Evolutionary conservation across 2,113 vertebrate species (phyloP).

Genomic region (Ammodytes dubius): DNA sequence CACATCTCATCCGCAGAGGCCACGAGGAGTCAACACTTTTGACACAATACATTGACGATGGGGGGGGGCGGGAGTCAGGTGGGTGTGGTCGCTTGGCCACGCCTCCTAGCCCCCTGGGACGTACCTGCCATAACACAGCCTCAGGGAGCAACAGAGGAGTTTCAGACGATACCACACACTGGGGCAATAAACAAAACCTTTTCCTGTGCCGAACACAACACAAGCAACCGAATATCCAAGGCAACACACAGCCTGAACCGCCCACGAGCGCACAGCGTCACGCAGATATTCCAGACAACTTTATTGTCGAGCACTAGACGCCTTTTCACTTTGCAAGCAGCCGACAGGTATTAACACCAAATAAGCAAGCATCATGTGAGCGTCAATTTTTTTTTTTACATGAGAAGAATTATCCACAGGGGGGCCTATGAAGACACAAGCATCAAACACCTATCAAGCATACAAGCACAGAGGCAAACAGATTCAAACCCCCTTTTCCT

Average conservation of each 20-base stretch:
- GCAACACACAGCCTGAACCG: slow-evolving; percentile 70
- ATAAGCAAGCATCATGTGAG: slow-evolving; percentile 72
- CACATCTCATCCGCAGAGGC: slow-evolving; percentile 74
- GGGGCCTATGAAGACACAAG: slow-evolving; percentile 81
- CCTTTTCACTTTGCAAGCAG: slow-evolving; percentile 72
- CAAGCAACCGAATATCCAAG: slow-evolving; percentile 73
- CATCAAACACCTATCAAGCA: slow-evolving; percentile 81
- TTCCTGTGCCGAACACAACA: slow-evolving; percentile 77
- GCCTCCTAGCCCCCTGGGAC: slow-evolving; percentile 70
- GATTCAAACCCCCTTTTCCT: slow-evolving; percentile 62
- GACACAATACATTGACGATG: slow-evolving; percentile 85
- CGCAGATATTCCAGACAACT: slow-evolving; percentile 75
- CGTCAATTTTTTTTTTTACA: slow-evolving; percentile 76
- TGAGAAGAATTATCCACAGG: slow-evolving; percentile 79
- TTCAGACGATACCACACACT: slow-evolving; percentile 79
- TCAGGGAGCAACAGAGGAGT: slow-evolving; percentile 78
- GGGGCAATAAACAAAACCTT: slow-evolving; percentile 65
- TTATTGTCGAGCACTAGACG: slow-evolving; percentile 70
- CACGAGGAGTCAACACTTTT: slow-evolving; percentile 81
- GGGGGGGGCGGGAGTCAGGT: slow-evolving; percentile 74
- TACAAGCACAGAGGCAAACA: slow-evolving; percentile 82
- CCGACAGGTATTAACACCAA: slow-evolving; percentile 62
- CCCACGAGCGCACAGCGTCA: slow-evolving; percentile 74
- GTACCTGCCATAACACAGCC: slow-evolving; percentile 76
- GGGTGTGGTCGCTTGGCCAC: slow-evolving; percentile 60